Percentiles rank a stretch among this genome's conserved stretches.
Evolutionary conservation across 1,140 invertebrate species (phyloP).

Genomic region (Polypedilum pembai): DNA sequence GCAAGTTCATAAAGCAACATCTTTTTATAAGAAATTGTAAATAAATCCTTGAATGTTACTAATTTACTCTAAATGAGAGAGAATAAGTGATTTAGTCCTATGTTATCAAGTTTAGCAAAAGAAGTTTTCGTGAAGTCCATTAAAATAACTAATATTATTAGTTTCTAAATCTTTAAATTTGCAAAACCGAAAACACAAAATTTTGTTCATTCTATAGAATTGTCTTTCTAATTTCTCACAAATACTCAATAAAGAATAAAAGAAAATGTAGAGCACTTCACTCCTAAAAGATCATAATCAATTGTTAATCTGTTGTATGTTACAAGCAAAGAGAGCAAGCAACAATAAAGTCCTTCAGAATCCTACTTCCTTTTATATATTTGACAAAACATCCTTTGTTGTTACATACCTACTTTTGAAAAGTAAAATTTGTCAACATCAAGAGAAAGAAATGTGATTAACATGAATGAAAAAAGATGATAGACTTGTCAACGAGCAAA

Average conservation of each 20-base stretch:
- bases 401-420: not conserved
- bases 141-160: no score
- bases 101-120: no score
- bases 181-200: no score
- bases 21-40: no score
- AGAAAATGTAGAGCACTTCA: not conserved
- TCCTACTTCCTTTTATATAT: conserved; percentile 2
- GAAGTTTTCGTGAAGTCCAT: no score
- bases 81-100: no score
- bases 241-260: not conserved
- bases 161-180: no score
- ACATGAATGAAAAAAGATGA: conserved; percentile 1
- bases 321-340: conserved; percentile 8
- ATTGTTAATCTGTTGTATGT: conserved; percentile 6
- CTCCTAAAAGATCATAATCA: not conserved
- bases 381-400: conserved; percentile 12
- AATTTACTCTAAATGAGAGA: no score
- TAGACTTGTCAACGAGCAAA: conserved; percentile 22
- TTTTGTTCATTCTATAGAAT: not conserved
- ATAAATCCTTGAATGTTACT: no score
- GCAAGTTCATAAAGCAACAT: no score
- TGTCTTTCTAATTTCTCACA: not conserved
- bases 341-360: no score
- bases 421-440: not conserved
- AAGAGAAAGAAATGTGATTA: conserved; percentile 26